A percentile compares a stretch with the other conserved stretches of the same genome.
phyloP scores from a whole-genome alignment of 2,888 invertebrate genomes.

The Drosophila vallismaia region DNA sequence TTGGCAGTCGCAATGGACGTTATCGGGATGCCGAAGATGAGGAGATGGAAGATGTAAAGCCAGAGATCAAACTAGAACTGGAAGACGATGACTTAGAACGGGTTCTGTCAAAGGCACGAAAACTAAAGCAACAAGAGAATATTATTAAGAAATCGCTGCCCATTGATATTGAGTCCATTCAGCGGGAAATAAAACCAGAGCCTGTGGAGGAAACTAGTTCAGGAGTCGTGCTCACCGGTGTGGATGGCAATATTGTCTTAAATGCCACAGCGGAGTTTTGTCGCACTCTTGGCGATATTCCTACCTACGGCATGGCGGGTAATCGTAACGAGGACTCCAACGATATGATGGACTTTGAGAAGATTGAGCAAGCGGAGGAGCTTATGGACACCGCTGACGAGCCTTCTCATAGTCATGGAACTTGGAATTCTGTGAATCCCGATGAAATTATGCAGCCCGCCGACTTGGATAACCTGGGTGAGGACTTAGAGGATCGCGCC shows the following conservation, averaged over 20 bases:
- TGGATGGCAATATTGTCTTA: constrained; percentile 88
- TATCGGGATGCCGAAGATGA: constrained; percentile 80
- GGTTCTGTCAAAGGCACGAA: constrained; percentile 89
- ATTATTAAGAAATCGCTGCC: constrained; percentile 80
- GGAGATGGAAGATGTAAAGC: constrained; percentile 84
- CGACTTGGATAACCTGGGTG: constrained; percentile 84
- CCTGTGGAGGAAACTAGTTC: constrained; percentile 75
- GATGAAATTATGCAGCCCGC: constrained; percentile 83
- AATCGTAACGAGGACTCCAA: constrained; percentile 93
- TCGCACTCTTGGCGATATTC: constrained; percentile 96
- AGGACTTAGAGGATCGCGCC: constrained; percentile 83
- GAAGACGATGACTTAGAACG: constrained; percentile 89
- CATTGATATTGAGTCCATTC: constrained; percentile 82
- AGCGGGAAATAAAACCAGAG: constrained; percentile 85
- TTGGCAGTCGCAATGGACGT: constrained; percentile 79
- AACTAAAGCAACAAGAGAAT: constrained; percentile 86
- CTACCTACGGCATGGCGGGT: constrained; percentile 95
- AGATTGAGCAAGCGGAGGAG: constrained; percentile 82
- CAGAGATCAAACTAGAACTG: constrained; percentile 81
- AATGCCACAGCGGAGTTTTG: constrained; percentile 99
- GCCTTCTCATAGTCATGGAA: constrained; percentile 86
- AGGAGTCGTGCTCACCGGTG: constrained; percentile 52
- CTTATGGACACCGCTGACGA: constrained; percentile 77
- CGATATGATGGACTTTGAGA: constrained; percentile 85
- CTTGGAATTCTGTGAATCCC: constrained; percentile 93